These are phyloP conservation scores for Eurystomus gularis DNA, from an alignment of 2,113 vertebrate genomes.

Conservation along the genomic window DNA sequence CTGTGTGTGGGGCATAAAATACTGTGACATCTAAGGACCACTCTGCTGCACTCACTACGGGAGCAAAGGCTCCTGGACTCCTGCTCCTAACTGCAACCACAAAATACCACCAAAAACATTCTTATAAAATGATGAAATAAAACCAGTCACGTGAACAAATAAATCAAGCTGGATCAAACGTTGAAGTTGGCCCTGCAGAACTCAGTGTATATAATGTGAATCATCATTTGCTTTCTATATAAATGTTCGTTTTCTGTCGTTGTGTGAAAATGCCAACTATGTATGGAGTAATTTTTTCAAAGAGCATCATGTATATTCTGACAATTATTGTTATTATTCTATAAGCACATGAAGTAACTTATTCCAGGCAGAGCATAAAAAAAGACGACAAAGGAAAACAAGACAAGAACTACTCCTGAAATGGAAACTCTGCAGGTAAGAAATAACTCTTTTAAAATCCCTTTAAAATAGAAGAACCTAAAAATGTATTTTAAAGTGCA, in stretches of 20 bases:
- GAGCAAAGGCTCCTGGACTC: background rate
- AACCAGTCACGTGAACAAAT: accelerated
- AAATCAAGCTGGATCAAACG: background rate
- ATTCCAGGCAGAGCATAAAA: background rate
- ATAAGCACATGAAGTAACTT: background rate
- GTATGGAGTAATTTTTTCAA: background rate
- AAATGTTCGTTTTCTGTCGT: background rate
- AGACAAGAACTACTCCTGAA: background rate
- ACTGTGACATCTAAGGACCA: background rate
- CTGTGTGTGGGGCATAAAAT: background rate
- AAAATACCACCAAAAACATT: background rate
- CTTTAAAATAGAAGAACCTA: background rate
- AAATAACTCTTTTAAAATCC: background rate
- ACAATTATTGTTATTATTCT: background rate
- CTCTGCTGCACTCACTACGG: background rate
- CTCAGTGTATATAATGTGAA: accelerated
- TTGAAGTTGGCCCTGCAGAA: background rate
- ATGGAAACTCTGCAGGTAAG: background rate
- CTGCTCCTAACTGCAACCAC: background rate
- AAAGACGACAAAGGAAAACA: background rate
- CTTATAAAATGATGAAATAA: background rate
- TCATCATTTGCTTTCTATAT: background rate
- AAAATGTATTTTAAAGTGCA: background rate
- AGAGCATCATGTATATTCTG: background rate
- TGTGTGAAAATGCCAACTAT: background rate